Base-by-base conservation (phyloP, 2,888 invertebrate genomes). In the Hypomecis punctinalis region DNA sequence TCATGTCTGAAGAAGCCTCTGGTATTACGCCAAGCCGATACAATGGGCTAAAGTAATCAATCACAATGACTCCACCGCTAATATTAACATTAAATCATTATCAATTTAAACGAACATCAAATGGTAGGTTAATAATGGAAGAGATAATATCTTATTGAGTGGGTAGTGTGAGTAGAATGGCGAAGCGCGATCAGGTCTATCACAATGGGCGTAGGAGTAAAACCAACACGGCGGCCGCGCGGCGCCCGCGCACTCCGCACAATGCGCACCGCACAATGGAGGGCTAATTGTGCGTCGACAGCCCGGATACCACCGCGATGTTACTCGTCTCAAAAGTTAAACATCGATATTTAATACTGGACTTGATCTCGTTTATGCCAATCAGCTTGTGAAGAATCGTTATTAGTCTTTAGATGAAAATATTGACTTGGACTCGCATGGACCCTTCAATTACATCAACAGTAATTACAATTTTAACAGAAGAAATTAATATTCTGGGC, bases 231-330 rank as follows among this genome's bases (percentile, higher is more conserved):
- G 73, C 65, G 63, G 68, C 63, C 69, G 67, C 64, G 72, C 75
- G 78, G 86, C 85, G 85, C 85, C 82, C 84, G 85, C 86, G 84
- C 87, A 79, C 77, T 69, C 71, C 65, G 72, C 76, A 87, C 86
- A 87, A 86, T 86, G 76, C 80, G 71, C 71, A 66, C 63, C 73
- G 68, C 78, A 90, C 90, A 90, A 92, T 91, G 82, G 86, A 79
- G 74, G 73, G 86, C 89, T 92, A 91, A 93, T 93, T 92, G 90
- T 91, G 84, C 89, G 90, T 84, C 88, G 91, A 92, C 91, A 91
- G 83, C 76, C 78, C 81, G 80, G 82, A 84, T 78, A 84, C 83
- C 78, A 78, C 61, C 78, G 77, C 77, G 81, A 84, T 85, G 85
- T 85, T 85, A 79, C 76, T 74, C 69, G 73, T 72, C 67, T 71